Base-by-base conservation (phyloP, 2,797 vertebrate species). In the Eulemur albifrons region DNA sequence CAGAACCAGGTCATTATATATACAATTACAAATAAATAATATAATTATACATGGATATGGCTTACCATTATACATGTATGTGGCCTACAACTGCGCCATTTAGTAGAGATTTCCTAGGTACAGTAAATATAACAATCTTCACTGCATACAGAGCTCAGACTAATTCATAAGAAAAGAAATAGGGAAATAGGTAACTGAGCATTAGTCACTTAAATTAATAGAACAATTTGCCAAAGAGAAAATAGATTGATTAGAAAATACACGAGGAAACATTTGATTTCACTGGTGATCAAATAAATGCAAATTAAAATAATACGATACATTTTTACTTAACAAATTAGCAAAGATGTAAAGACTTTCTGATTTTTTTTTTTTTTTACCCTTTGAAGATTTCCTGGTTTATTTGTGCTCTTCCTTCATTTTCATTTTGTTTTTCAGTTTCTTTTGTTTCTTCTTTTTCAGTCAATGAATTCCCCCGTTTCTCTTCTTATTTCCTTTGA, bases 251-350 rank as follows among this genome's bases (percentile, higher is more conserved):
- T 93, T 96, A 93, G 63, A 65, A 93, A 95, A 54, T 61, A 80
- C 5, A 52, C 20, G 21, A 69, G 52, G 92, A 95, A 94, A 59
- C 7, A 10, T 79, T 88, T 87, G 8, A 67, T 70, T 94, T 94
- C 32, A 88, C 40, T 93, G 35, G 43, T 82, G 38, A 90, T 80
- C 72, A 94, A 81, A 76, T 63, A 54, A 76, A 45, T 82, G n/a
- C 45, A 94, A 85, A 86, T 75, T 88, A 79, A 88, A 91, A 92
- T 86, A 48, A 73, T 67, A 14, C 32, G n/a, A 89, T 69, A 43
- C 61, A 57, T 79, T 88, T 94, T 83, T 94, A 45, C 38, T 91
- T 63, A 67, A 86, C n/a, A 92, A 75, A 59, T 95, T 94, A 80
- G 43, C 40, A 91, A 91, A 79, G 23, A 57, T 57, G 2, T 32